These are phyloP conservation scores for Hedychridium roseum DNA, from an alignment of 2,888 invertebrate species.

Conservation along the genomic window DNA sequence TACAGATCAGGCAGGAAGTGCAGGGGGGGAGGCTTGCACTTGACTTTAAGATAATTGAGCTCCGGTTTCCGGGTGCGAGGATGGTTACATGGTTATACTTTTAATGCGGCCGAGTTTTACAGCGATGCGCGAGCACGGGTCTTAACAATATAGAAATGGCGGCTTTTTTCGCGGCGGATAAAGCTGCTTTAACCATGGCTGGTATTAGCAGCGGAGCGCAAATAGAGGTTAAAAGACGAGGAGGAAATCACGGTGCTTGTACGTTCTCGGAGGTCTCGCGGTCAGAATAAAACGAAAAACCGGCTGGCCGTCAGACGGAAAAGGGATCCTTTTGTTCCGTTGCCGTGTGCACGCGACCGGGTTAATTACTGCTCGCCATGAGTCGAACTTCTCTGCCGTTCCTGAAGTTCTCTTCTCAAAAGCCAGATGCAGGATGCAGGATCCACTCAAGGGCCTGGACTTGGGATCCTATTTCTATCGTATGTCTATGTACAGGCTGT, in stretches of 20 bases:
- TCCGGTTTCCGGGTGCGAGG: too few relatives aligned
- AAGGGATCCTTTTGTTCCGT: conserved; percentile 34
- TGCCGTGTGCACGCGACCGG: conserved; percentile 19
- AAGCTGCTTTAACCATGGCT: conserved; percentile 8
- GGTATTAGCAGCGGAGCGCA: conserved; percentile 5
- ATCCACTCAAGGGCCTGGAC: conserved; percentile 7
- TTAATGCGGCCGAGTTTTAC: too few relatives aligned
- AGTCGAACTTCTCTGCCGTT: conserved; percentile 20
- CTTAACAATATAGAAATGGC: too few relatives aligned
- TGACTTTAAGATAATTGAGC: too few relatives aligned
- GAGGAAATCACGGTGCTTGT: conserved; percentile 14
- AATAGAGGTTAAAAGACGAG: conserved; percentile 14
- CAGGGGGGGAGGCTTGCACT: too few relatives aligned
- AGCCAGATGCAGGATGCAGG: conserved; percentile 6
- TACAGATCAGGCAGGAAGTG: too few relatives aligned
- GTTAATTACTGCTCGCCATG: conserved; percentile 30
- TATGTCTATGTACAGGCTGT: too few relatives aligned
- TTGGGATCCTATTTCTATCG: too few relatives aligned
- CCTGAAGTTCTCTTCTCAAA: conserved; percentile 15
- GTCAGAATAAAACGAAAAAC: conserved; percentile 21
- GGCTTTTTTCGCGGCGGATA: conserved; percentile 3
- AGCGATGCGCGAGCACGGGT: too few relatives aligned
- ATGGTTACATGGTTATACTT: too few relatives aligned
- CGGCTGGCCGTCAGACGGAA: conserved; percentile 12
- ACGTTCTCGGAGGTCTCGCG: too few relatives aligned